Evolutionary conservation across 1,140 invertebrate species (phyloP), one percentile per base, ranked within the genome.

Genomic region (Solen grandis): DNA sequence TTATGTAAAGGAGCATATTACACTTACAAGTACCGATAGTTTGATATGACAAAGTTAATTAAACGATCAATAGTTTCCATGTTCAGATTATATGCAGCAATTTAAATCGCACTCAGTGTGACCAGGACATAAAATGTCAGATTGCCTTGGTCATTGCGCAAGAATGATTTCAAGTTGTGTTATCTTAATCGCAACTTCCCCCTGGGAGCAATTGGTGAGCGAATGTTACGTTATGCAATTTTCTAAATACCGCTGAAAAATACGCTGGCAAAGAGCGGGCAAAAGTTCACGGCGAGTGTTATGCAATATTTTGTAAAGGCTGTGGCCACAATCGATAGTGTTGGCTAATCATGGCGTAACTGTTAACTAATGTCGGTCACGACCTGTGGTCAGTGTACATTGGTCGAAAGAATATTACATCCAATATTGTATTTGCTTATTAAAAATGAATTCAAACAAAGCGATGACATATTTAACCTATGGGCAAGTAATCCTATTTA

Each of bases 181-280:
- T n/a, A n/a, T n/a, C n/a, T n/a, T n/a, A n/a, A n/a, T n/a, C n/a
- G n/a, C n/a, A n/a, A n/a, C n/a, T n/a, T n/a, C n/a, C n/a, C n/a
- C n/a, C n/a, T n/a, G n/a, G n/a, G n/a, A n/a, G n/a, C n/a, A n/a
- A n/a, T n/a, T n/a, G n/a, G n/a, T n/a, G n/a, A n/a, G n/a, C n/a
- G n/a, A n/a, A n/a, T n/a, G n/a, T n/a, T n/a, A n/a, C n/a, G 57
- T 73, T 73, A 73, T 73, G 70, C 33, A 73, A 73, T 46, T 73
- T 73, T 73, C 70, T 73, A 73, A 73, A 73, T 62, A 73, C 33
- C 60, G 54, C 60, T 73, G 52, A 73, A 73, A 73, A 35, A 60
- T 46, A 41, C 54, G 36, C 22, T 57, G 41, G 25, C 46, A 27
- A n/a, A 22, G 55, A 29, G 33, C 46, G 70, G 70, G 41, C 57